Evolutionary conservation across 2,888 invertebrate species (phyloP).

Genomic region (Steinernema carpocapsae): DNA sequence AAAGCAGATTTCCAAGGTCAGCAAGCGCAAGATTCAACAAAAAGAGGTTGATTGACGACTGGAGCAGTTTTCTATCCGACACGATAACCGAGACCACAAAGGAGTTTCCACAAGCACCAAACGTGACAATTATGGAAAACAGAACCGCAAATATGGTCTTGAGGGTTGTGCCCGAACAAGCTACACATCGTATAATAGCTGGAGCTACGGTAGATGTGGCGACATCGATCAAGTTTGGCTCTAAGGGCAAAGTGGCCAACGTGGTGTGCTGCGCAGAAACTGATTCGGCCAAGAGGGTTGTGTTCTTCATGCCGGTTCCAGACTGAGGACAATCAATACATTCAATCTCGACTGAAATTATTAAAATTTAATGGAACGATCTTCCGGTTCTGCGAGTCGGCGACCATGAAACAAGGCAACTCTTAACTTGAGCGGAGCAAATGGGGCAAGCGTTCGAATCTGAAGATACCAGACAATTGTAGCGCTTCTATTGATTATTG

Average conservation of each 20-base stretch:
- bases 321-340: background rate
- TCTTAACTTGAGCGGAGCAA: too few relatives aligned
- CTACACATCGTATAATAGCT: background rate
- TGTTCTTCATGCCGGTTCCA: background rate
- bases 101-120: constrained; percentile 54
- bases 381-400: too few relatives aligned
- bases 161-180: constrained; percentile 69
- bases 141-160: constrained; percentile 48
- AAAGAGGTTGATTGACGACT: constrained; percentile 56
- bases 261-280: background rate
- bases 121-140: constrained; percentile 47
- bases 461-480: background rate
- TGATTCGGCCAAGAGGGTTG: background rate
- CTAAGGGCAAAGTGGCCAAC: background rate
- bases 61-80: constrained; percentile 52
- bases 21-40: constrained; percentile 58
- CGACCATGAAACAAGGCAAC: too few relatives aligned
- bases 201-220: background rate
- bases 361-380: constrained; percentile 18
- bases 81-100: constrained; percentile 57
- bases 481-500: background rate
- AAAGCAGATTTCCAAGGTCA: constrained; percentile 55
- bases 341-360: background rate
- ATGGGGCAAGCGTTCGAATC: too few relatives aligned
- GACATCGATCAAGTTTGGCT: background rate